Base-by-base conservation (phyloP, 1,140 invertebrate genomes). In the Globodera rostochiensis region DNA sequence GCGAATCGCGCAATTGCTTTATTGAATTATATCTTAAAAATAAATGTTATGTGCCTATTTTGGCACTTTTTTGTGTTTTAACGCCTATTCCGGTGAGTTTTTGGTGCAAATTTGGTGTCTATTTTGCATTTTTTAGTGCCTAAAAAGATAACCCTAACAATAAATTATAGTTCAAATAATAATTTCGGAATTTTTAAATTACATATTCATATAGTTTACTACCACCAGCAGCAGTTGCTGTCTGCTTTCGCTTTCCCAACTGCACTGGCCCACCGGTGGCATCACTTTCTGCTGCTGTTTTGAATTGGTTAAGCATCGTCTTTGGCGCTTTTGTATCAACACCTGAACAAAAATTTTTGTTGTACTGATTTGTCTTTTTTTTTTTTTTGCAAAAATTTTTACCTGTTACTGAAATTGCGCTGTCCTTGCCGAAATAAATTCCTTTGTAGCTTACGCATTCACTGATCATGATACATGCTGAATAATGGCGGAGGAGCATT, bases 391-490 rank as follows among this genome's bases (percentile, higher is more conserved):
- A n/a, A n/a, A n/a, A n/a, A n/a, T 15, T 15, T 21, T 69, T 9
- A 78, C 77, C 77, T 4, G 25, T 21, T 13, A 53, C 15, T 69
- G 77, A 8, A 4, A 70, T 66, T 9, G 46, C 64, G 5, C 21
- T 60, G 1, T 64, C 77, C 49, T 46, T 47, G 19, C 60, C 60
- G 21, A 78, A 78, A 69, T 70, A 78, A 36, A n/a, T 64, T 19
- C 77, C 77, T 49, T 47, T 64, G n/a, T 78, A 78, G 11, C 8
- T 78, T 15, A 64, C 57, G 70, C 77, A 78, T 78, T 78, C 77
- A 21, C 25, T 69, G 49, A 70, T 21, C 21, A 60, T 4, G 47
- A 78, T 70, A 21, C 77, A 78, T 4, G 77, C 77, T 78, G 6
- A 71, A 69, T 1, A 69, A 46, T 15, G 19, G 66, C n/a, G 7